Base-by-base conservation (phyloP, 92 coral and sea anemone species). In the Palythoa heliodiscus region DNA sequence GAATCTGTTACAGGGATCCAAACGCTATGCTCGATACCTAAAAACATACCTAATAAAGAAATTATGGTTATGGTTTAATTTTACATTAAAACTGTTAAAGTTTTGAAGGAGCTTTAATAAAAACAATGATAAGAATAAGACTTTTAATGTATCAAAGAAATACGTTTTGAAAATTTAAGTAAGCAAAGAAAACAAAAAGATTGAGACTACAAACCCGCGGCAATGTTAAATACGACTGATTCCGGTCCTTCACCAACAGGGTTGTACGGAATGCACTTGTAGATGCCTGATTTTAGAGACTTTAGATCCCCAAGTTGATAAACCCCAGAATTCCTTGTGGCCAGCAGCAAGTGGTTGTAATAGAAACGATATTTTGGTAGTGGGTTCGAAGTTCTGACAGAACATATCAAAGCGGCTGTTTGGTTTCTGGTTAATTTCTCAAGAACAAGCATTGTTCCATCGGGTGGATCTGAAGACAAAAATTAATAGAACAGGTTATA, bases 381-480 rank as follows among this genome's bases (percentile, higher is more conserved):
- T 39, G 84, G 84, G 74, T 80, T 80, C 40, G 84, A 80, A 22
- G 47, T 66, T 12, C 43, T 80, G 5, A 80, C 84, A 25, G 73
- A 25, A 35, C 84, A 80, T 80, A 39, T 66, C 22, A 80, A 9
- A 10, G 50, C 20, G 47, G 43, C 84, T 23, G 84, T 80, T 43
- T 80, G 73, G 29, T 80, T 80, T 47, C 16, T 25, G 52, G 14
- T 47, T 9, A 23, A 40, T 12, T 25, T 50, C 16, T 20, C 47
- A 2, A 80, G 60, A 16, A 22, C 57, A 43, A 80, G 84, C 40
- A 16, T 80, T 6, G 84, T 80, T 4, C 84, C 84, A 23, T 64
- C 84, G 19, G 84, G 84, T 4, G 47, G 17, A n/a, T 69, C 73
- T 69, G 47, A 29, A 25, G 40, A 29, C 35, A 25, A 69, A 25